A percentile compares a stretch with the other conserved stretches of the same genome.
Evolutionary conservation across 2,113 vertebrate species (phyloP).

Genomic region (Clarias macrocephalus): DNA sequence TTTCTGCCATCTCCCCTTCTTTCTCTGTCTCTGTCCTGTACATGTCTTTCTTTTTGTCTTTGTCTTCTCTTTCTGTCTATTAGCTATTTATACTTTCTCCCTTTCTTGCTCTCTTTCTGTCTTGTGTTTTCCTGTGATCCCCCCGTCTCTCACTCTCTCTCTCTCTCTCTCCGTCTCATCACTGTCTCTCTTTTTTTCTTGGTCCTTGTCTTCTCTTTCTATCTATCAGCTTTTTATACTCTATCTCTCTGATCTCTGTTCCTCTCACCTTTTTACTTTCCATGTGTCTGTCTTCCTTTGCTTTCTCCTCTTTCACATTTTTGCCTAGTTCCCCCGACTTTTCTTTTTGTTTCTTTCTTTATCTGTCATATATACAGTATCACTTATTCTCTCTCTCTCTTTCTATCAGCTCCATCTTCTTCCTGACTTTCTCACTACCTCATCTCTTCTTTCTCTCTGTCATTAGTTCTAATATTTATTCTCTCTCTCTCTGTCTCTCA

Average conservation of each 20-base stretch:
- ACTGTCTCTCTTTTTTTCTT: not conserved
- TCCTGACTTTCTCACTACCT: not conserved
- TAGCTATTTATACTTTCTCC: not conserved
- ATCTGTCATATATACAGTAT: not conserved
- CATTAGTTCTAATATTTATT: not conserved
- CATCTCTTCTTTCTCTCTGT: not conserved
- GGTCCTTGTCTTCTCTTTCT: no score
- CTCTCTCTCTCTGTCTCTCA: slow-evolving; percentile 50
- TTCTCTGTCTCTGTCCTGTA: not conserved
- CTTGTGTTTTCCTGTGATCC: no score
- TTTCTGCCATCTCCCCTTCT: no score
- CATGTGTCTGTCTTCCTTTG: no score
- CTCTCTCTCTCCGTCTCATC: no score
- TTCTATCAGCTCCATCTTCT: not conserved
- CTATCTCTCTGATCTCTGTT: no score
- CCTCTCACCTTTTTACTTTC: no score
- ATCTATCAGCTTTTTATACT: no score
- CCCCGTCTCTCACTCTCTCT: no score
- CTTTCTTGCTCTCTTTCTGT: not conserved
- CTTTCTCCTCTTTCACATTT: not conserved
- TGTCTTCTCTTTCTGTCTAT: no score
- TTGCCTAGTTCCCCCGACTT: no score
- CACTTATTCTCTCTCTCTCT: not conserved
- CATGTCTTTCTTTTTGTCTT: not conserved
- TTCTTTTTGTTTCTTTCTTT: not conserved